Evolutionary conservation across 2,797 vertebrate species (phyloP).

Genomic region (Characodon lateralis): DNA sequence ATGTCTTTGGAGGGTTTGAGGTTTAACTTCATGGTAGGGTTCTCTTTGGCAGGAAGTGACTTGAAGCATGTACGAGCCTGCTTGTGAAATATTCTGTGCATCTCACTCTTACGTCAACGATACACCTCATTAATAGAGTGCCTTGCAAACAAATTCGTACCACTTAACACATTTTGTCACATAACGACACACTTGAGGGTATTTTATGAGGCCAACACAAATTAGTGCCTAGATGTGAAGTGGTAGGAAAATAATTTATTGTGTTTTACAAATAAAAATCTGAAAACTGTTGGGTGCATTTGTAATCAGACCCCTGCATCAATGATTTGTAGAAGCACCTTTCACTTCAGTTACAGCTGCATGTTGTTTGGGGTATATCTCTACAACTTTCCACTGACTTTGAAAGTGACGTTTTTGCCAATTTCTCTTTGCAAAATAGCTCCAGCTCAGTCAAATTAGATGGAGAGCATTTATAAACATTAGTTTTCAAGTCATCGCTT

Average conservation of each 20-base stretch:
- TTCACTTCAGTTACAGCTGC: not conserved
- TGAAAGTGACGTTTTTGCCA: not conserved
- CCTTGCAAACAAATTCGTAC: not conserved
- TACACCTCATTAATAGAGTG: constrained; percentile 15
- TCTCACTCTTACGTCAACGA: constrained; percentile 5
- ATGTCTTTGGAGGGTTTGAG: constrained; percentile 48
- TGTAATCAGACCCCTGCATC: not conserved
- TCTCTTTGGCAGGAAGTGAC: constrained; percentile 45
- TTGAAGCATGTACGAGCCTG: constrained; percentile 36
- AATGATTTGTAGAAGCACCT: not conserved
- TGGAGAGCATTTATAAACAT: not conserved
- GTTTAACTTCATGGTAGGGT: constrained; percentile 31
- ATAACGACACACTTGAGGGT: not conserved
- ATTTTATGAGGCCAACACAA: not conserved
- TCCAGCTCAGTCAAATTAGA: not conserved
- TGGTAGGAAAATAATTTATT: not conserved
- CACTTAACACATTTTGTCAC: not conserved
- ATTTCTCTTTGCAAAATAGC: not conserved
- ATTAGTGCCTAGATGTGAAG: not conserved
- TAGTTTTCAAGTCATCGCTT: not conserved
- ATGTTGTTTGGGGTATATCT: not conserved
- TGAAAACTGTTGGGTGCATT: not conserved
- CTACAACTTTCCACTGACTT: no score
- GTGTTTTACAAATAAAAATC: not conserved
- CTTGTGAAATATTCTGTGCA: constrained; percentile 31